These are phyloP conservation scores for Nestor notabilis DNA, from an alignment of 2,113 vertebrate species.

Conservation along the genomic window DNA sequence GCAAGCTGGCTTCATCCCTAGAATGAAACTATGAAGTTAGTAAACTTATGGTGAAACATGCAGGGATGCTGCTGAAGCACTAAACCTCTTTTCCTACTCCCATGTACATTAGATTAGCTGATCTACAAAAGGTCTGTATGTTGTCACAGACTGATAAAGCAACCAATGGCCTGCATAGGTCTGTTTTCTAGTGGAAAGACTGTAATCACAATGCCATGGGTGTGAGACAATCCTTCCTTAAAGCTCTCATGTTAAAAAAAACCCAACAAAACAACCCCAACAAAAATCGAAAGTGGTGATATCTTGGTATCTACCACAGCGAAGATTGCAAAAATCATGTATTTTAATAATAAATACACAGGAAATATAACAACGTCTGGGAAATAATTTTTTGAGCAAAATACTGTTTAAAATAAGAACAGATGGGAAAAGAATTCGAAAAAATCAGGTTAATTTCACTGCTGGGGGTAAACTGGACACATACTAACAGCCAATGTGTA, in stretches of 20 bases:
- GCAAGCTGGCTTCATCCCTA: not conserved
- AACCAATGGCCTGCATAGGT: not conserved
- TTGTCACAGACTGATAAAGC: not conserved
- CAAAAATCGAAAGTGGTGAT: not conserved
- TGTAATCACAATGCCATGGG: not conserved
- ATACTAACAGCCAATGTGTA: not conserved
- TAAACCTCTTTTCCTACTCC: not conserved
- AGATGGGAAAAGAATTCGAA: not conserved
- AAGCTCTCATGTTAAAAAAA: not conserved
- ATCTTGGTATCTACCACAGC: not conserved
- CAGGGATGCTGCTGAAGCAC: not conserved
- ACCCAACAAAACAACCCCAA: not conserved
- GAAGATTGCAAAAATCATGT: not conserved
- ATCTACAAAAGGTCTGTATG: not conserved
- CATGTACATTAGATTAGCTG: not conserved
- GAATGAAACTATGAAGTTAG: not conserved
- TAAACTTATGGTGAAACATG: not conserved
- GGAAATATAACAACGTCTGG: not conserved
- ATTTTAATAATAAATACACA: not conserved
- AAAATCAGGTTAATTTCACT: not conserved
- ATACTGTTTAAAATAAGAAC: not conserved
- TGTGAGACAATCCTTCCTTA: not conserved
- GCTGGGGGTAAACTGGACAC: not conserved
- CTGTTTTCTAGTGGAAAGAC: not conserved
- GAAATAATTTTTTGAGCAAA: not conserved